These are phyloP conservation scores for Apoda limacodes DNA, from an alignment of 2,888 invertebrate species.

Conservation along the genomic window DNA sequence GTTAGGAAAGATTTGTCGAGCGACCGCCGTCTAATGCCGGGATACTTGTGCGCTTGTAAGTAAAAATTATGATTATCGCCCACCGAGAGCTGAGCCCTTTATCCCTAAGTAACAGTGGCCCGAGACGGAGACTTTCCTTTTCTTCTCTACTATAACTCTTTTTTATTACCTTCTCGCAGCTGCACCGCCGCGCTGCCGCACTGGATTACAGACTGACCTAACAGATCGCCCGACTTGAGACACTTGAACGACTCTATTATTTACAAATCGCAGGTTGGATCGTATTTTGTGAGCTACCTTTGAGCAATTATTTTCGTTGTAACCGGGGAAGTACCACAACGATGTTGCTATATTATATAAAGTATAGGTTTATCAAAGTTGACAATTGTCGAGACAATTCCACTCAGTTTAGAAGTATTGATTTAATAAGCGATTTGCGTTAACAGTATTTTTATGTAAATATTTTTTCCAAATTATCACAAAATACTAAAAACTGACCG, in stretches of 20 bases:
- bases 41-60: conserved; percentile 59
- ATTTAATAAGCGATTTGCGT: too few relatives aligned
- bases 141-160: conserved; percentile 69
- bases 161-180: conserved; percentile 59
- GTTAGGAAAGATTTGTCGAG: conserved; percentile 67
- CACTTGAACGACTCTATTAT: conserved; percentile 35
- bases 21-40: conserved; percentile 53
- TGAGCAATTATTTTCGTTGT: too few relatives aligned
- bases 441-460: too few relatives aligned
- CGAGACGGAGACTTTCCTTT: conserved; percentile 61
- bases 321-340: too few relatives aligned
- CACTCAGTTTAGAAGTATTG: too few relatives aligned
- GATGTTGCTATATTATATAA: too few relatives aligned
- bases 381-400: too few relatives aligned
- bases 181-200: conserved; percentile 43
- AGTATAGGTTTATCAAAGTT: too few relatives aligned
- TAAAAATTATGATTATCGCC: conserved; percentile 71
- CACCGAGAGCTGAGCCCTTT: conserved; percentile 60
- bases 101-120: conserved; percentile 62
- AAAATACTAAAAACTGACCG: too few relatives aligned
- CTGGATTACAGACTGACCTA: conserved; percentile 48
- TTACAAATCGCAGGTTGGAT: conserved; percentile 40
- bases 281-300: too few relatives aligned
- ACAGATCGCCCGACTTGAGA: conserved; percentile 29
- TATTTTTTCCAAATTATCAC: too few relatives aligned